Conservation (phyloP, 2,113 vertebrate species). For the Melanerpes aurifrons region DNA sequence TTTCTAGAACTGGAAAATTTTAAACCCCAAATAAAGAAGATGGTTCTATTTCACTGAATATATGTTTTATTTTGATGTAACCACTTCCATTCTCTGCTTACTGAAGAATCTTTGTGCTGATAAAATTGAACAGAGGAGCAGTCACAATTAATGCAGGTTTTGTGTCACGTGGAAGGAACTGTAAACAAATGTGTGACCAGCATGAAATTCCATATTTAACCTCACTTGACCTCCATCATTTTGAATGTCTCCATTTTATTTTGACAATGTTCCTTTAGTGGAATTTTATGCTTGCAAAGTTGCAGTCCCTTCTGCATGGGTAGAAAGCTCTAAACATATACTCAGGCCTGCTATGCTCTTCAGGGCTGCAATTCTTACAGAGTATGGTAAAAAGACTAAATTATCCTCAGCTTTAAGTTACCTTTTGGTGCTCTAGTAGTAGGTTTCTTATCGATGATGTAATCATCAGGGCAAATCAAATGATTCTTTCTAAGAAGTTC, state of each 20-base stretch:
- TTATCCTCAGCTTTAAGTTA: slow-evolving; percentile 53
- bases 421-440: slow-evolving; percentile 79
- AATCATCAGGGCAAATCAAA: slow-evolving; percentile 87
- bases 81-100: background rate
- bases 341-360: background rate
- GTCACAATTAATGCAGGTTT: background rate
- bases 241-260: background rate
- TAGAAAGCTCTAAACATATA: background rate
- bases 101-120: background rate
- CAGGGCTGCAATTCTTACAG: background rate
- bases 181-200: background rate
- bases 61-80: background rate
- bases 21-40: background rate
- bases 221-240: background rate
- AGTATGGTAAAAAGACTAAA: background rate
- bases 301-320: background rate
- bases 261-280: background rate
- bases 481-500: slow-evolving; percentile 81
- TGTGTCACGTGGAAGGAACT: background rate
- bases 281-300: background rate
- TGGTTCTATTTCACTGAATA: background rate
- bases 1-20: background rate
- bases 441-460: slow-evolving; percentile 69
- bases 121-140: background rate
- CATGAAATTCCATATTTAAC: background rate